Percentiles rank a stretch among this genome's conserved stretches.
phyloP scores from a whole-genome alignment of 2,797 vertebrate species.

The Poecilia wingei region DNA sequence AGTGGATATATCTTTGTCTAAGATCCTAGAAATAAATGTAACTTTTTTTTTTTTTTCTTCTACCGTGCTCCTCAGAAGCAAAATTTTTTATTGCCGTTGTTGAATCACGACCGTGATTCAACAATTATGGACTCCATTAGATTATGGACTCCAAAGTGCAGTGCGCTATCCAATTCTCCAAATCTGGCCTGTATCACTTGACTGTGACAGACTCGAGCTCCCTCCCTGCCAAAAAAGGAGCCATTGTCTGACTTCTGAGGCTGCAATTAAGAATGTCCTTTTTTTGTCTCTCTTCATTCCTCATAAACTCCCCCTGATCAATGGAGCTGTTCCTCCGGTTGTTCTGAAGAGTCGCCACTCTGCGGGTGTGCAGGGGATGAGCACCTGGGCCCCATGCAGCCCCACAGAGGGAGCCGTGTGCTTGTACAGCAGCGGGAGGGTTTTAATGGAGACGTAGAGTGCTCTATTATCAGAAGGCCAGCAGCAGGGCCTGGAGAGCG shows the following conservation, averaged over 20 bases:
- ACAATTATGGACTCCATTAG: background rate
- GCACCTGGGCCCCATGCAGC: slow-evolving; percentile 70
- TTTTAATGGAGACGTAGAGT: slow-evolving; percentile 77
- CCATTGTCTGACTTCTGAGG: slow-evolving; percentile 65
- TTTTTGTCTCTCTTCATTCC: slow-evolving; percentile 5
- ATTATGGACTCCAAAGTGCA: slow-evolving; percentile 29
- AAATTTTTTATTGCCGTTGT: slow-evolving; percentile 18
- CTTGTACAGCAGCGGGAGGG: slow-evolving; percentile 63
- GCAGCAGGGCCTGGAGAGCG: slow-evolving; percentile 68
- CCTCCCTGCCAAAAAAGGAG: slow-evolving; percentile 40
- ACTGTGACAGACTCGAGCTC: slow-evolving; percentile 49
- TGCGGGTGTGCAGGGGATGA: slow-evolving; percentile 57
- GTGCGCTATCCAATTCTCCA: slow-evolving; percentile 47
- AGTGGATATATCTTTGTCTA: slow-evolving; percentile 19
- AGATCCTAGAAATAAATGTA: slow-evolving; percentile 26
- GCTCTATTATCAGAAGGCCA: slow-evolving; percentile 74
- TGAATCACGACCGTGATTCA: slow-evolving; percentile 7
- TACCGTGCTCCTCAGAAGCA: slow-evolving; percentile 22
- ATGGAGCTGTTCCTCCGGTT: slow-evolving; percentile 51
- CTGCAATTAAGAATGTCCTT: slow-evolving; percentile 60
- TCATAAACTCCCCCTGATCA: slow-evolving; percentile 51
- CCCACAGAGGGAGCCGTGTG: slow-evolving; percentile 59
- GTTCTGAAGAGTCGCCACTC: slow-evolving; percentile 72
- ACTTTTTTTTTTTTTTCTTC: slow-evolving; percentile 5
- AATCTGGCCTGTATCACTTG: slow-evolving; percentile 58